Percentiles rank a stretch among this genome's conserved stretches.
Evolutionary conservation across 2,797 vertebrate species (phyloP).

Genomic region (Malurus leucopterus): DNA sequence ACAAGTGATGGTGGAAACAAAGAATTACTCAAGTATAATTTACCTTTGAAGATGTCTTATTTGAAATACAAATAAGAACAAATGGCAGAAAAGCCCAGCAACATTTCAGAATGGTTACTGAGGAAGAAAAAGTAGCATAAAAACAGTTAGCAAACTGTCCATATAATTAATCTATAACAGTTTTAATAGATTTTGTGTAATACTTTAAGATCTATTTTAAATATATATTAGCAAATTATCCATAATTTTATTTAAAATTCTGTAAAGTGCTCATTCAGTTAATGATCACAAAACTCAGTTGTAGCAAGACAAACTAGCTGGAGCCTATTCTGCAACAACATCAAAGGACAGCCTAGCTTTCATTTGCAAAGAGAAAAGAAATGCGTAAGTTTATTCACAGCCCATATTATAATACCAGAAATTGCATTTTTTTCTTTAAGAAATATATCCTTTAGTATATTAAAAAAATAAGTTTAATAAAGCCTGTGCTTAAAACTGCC

Average conservation of each 20-base stretch:
- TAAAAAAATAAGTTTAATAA: constrained; percentile 67
- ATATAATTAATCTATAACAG: constrained; percentile 30
- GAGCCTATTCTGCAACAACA: constrained; percentile 15
- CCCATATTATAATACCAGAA: constrained; percentile 49
- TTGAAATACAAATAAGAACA: constrained; percentile 7
- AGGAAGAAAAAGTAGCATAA: constrained; percentile 50
- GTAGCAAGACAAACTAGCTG: constrained; percentile 40
- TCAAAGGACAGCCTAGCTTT: constrained; percentile 49
- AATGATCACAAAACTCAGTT: constrained; percentile 45
- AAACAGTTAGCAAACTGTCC: constrained; percentile 54
- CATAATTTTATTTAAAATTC: constrained; percentile 42
- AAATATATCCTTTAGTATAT: constrained; percentile 60
- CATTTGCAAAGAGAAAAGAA: constrained; percentile 46
- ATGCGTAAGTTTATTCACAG: constrained; percentile 36
- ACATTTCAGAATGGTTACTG: constrained; percentile 33
- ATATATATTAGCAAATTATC: constrained; percentile 48
- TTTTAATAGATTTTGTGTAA: constrained; percentile 33
- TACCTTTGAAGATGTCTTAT: constrained; percentile 37
- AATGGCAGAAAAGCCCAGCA: constrained; percentile 21
- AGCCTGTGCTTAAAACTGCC: constrained; percentile 63
- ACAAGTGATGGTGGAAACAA: neutral
- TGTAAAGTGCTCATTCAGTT: constrained; percentile 50
- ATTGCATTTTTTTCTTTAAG: constrained; percentile 59
- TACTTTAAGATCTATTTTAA: constrained; percentile 15
- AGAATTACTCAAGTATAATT: constrained; percentile 58